Base-by-base conservation (phyloP, 2,113 vertebrate genomes). In the Archocentrus centrarchus region DNA sequence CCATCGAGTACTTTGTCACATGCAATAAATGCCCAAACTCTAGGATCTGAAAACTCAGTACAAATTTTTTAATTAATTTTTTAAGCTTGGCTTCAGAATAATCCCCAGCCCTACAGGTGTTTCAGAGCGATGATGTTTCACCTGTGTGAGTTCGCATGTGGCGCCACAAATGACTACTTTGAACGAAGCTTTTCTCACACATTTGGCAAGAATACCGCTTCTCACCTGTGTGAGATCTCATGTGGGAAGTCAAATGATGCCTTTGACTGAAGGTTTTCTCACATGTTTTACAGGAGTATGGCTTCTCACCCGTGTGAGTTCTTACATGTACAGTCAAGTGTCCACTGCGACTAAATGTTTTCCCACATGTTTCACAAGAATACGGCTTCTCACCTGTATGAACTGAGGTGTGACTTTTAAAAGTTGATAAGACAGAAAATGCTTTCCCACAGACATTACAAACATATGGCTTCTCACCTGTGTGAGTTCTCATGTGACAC, bases 151-250 rank as follows among this genome's bases (percentile, higher is more conserved):
- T 50, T 7, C 64, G 24, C 64, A 70, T 70, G 64, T 70, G 64
- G 24, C 64, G 64, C 64, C 41, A 70, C 64, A 70, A 70, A 50
- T 70, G 64, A 4, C 64, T 70, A 24, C 64, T 70, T 24, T 70
- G 64, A 70, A 70, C 64, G 6, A 70, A 70, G 64, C 64, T 70
- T 70, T 70, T 70, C 64, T 70, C 64, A 70, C 64, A 70, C 64
- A 70, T 70, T 30, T 70, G 64, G 64, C 64, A 70, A 50, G 64
- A 70, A 27, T 70, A 70, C 9, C 64, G 64, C 64, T 70, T 70
- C 64, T 70, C 64, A 50, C 64, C 64, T 30, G 64, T 70, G 64
- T 70, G 64, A 18, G 64, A 47, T 30, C 64, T 68, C 64, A 68
- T 68, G 41, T 68, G 64, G 22, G 64, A 68, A 50, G 64, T 68